Evolutionary conservation across 2,797 vertebrate species (phyloP), one percentile per base, ranked within the genome.

Genomic region (Takifugu rubripes): DNA sequence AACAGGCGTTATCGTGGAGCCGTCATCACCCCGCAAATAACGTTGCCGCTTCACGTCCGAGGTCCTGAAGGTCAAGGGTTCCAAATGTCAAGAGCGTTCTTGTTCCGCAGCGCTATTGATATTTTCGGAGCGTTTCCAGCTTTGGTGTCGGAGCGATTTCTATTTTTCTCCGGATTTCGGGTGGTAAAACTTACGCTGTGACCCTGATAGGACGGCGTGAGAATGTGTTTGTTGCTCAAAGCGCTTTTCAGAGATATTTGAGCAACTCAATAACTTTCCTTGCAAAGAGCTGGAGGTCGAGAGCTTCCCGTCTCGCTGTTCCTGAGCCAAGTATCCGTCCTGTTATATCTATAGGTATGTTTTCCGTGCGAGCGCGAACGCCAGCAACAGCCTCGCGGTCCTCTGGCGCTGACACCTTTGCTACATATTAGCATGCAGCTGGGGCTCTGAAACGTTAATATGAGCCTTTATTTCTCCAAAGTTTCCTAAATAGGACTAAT

Each of bases 401-500:
- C 53, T 27, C 17, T 27, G 43, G 33, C 45, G 36, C 46, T 26
- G 36, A 25, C 25, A 49, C 15, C 14, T 31, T 61, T 51, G 48
- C 42, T 55, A 44, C 44, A 55, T 29, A 44, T 75, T 43, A 45
- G 16, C 36, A 44, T 57, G 45, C 66, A 75, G 55, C 54, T 75
- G 72, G 55, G 4, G 36, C 14, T 14, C 33, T 71, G 59, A 68
- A 66, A 74, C 27, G 66, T 71, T 74, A 70, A 67, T 66, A 59
- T 55, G 64, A 64, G 58, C 51, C 21, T 77, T 75, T 60, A 66
- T 78, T 81, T 70, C 64, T 61, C 54, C 66, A 61, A 64, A 71
- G 70, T 57, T 71, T 82, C 72, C 66, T 63, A 78, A 82, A 82
- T 63, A 68, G 64, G 78, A 66, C 63, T 74, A 80, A 85, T 83